Conservation (phyloP, 2,888 invertebrate genomes). For the Netelia inedita region DNA sequence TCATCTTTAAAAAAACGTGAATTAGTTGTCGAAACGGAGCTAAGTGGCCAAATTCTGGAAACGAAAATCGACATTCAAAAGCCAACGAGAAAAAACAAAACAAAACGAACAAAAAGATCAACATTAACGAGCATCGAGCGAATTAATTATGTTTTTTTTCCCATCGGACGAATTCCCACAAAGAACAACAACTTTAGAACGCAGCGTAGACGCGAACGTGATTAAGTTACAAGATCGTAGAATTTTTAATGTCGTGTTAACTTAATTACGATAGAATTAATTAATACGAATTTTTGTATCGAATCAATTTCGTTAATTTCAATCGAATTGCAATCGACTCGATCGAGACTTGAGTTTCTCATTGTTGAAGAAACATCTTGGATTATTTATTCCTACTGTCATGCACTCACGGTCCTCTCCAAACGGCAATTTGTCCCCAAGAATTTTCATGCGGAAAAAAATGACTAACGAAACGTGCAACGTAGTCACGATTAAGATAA, state of each 20-base stretch:
- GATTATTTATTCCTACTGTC: background rate
- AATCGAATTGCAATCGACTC: no score
- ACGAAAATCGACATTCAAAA: slow-evolving; percentile 18
- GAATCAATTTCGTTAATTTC: no score
- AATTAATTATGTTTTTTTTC: slow-evolving; percentile 17
- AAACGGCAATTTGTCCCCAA: background rate
- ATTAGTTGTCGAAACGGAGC: slow-evolving; percentile 66
- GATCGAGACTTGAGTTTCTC: no score
- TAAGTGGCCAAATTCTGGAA: background rate
- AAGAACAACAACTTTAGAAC: background rate
- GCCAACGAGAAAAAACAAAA: background rate
- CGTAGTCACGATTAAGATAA: background rate
- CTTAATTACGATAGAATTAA: no score
- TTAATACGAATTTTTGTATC: no score
- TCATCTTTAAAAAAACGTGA: slow-evolving; percentile 90
- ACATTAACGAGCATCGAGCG: slow-evolving; percentile 33
- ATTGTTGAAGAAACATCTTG: background rate
- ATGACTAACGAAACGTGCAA: background rate
- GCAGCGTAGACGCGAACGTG: no score
- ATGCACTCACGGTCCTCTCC: background rate
- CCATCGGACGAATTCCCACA: slow-evolving; percentile 22
- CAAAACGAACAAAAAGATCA: background rate
- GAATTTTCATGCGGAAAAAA: slow-evolving; percentile 4
- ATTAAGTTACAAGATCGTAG: no score
- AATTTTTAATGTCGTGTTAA: no score